A percentile compares a stretch with the other conserved stretches of the same genome.
These are phyloP conservation scores for Chesias legatella DNA, from an alignment of 2,888 invertebrate genomes.

Conservation along the genomic window DNA sequence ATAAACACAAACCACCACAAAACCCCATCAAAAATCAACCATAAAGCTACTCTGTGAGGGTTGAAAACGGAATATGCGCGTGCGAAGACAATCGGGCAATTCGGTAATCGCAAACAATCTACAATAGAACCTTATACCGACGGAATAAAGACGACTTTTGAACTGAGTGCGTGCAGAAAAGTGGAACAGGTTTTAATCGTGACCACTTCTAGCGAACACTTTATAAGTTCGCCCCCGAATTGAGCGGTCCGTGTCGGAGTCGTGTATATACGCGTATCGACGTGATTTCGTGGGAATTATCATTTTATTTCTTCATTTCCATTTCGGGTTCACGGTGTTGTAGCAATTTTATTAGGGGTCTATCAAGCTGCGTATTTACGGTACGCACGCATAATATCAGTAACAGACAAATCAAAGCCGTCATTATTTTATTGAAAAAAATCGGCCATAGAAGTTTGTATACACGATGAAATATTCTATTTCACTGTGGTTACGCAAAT, in stretches of 20 bases:
- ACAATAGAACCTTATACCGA: slow-evolving; percentile 39
- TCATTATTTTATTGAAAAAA: slow-evolving; percentile 13
- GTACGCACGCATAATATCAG: slow-evolving; percentile 9
- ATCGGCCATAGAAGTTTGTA: no score
- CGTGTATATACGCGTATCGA: slow-evolving; percentile 56
- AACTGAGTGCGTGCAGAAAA: slow-evolving; percentile 15
- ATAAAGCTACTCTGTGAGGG: slow-evolving; percentile 13
- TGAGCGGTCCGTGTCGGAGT: slow-evolving; percentile 75
- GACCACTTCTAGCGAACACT: slow-evolving; percentile 77
- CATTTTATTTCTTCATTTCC: slow-evolving; percentile 67
- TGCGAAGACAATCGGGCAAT: slow-evolving; percentile 36
- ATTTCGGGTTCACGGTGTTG: slow-evolving; percentile 40
- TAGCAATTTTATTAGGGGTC: slow-evolving; percentile 36
- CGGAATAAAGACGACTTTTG: slow-evolving; percentile 42
- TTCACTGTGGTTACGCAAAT: no score
- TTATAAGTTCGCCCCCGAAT: slow-evolving; percentile 71
- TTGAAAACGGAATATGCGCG: slow-evolving; percentile 9
- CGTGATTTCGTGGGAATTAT: slow-evolving; percentile 65
- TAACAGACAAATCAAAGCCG: slow-evolving; percentile 4
- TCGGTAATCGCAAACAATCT: slow-evolving; percentile 53
- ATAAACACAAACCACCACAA: slow-evolving; percentile 50
- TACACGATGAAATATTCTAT: no score
- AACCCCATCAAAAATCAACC: slow-evolving; percentile 32
- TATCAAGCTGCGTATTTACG: slow-evolving; percentile 17
- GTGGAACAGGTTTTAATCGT: slow-evolving; percentile 60